A percentile compares a stretch with the other conserved stretches of the same genome.
These are phyloP conservation scores for Rhegmatorhina hoffmannsi DNA, from an alignment of 2,113 vertebrate genomes.

Conservation along the genomic window DNA sequence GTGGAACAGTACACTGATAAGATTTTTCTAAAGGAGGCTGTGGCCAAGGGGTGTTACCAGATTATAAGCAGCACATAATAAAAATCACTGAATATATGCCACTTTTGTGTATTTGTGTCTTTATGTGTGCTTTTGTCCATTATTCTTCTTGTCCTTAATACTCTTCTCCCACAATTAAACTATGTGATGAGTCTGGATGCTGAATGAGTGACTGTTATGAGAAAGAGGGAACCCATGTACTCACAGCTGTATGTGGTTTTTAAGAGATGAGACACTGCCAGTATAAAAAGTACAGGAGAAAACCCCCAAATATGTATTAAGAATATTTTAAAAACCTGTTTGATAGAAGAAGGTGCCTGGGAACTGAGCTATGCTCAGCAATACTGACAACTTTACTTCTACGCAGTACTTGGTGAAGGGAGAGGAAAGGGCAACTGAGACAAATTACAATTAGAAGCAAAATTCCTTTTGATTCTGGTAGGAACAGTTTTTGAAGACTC, in stretches of 20 bases:
- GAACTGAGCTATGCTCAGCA: background rate
- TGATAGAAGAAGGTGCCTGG: slow-evolving; percentile 6
- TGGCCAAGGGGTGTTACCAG: background rate
- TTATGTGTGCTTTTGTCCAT: background rate
- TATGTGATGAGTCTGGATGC: background rate
- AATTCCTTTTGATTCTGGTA: background rate
- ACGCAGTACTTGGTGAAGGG: background rate
- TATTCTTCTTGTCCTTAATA: background rate
- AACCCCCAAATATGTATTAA: slow-evolving; percentile 32
- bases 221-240: background rate
- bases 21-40: background rate
- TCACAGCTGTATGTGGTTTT: slow-evolving; percentile 31
- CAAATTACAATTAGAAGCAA: background rate
- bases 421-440: background rate
- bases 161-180: background rate
- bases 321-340: slow-evolving; percentile 33
- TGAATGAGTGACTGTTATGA: background rate
- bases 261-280: background rate
- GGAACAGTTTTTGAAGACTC: background rate
- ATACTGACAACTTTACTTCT: background rate
- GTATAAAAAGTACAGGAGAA: slow-evolving; percentile 1
- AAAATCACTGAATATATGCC: background rate
- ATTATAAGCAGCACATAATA: background rate
- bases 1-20: background rate
- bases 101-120: background rate